These are phyloP conservation scores for Gymnogyps californianus DNA, from an alignment of 2,113 vertebrate species.

Conservation along the genomic window DNA sequence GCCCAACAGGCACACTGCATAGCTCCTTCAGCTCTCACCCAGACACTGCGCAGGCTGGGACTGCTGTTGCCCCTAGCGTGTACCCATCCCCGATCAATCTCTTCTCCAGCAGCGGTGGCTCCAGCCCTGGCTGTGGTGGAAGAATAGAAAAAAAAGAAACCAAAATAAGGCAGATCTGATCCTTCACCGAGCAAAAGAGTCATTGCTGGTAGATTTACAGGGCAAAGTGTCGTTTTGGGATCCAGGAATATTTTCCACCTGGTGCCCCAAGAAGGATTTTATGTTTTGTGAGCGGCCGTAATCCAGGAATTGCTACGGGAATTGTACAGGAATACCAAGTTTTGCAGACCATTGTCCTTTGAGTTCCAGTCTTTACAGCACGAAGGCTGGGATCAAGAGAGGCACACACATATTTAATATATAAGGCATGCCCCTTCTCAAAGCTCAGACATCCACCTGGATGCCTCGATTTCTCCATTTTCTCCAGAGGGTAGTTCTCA, in stretches of 20 bases:
- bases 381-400: neutral
- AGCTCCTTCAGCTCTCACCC: neutral
- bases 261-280: neutral
- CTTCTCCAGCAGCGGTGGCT: neutral
- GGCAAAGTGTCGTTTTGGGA: neutral
- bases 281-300: neutral
- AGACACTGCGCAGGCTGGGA: neutral
- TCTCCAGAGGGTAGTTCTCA: neutral
- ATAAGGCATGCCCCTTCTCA: neutral
- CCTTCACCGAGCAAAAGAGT: neutral
- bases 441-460: neutral
- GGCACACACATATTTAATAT: neutral
- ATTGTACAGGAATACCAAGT: neutral
- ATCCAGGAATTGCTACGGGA: neutral
- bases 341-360: neutral
- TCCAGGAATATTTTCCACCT: neutral
- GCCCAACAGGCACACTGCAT: accelerated
- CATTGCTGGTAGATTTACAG: neutral
- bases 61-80: accelerated
- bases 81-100: neutral
- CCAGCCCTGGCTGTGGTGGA: neutral
- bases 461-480: neutral
- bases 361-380: neutral
- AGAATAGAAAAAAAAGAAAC: neutral
- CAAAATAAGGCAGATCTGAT: neutral